Conservation (phyloP, 2,888 invertebrate species). For the Diloba caeruleocephala region DNA sequence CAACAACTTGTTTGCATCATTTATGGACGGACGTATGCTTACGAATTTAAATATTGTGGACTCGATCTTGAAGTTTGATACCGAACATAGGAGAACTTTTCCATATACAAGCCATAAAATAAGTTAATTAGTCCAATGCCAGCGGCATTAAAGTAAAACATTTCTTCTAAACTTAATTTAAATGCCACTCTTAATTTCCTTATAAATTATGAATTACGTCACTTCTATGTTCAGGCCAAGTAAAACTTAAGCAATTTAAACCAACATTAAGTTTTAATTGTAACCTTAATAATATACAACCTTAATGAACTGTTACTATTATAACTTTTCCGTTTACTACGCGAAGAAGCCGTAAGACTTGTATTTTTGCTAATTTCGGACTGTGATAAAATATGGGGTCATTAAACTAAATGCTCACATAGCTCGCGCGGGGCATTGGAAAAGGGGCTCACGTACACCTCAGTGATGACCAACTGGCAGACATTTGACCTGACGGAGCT, state of each 20-base stretch:
- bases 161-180: slow-evolving; percentile 22
- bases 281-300: slow-evolving; percentile 46
- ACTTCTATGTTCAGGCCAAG: slow-evolving; percentile 10
- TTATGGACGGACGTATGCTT: no score
- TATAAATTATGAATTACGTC: slow-evolving; percentile 24
- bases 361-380: slow-evolving; percentile 24
- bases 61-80: no score
- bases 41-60: no score
- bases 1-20: no score
- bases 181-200: slow-evolving; percentile 26
- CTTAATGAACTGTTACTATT: slow-evolving; percentile 39
- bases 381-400: slow-evolving; percentile 17
- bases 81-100: no score
- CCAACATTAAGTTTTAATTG: slow-evolving; percentile 47
- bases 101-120: no score
- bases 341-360: slow-evolving; percentile 20
- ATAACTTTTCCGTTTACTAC: slow-evolving; percentile 29
- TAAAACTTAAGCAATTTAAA: slow-evolving; percentile 39
- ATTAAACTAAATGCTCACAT: slow-evolving; percentile 13
- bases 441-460: no score
- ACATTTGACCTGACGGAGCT: no score
- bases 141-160: slow-evolving; percentile 1
- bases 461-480: no score
- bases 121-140: background rate
- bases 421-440: no score